phyloP scores from a whole-genome alignment of 2,113 vertebrate species.

The Brachyhypopomus occidentalis region DNA sequence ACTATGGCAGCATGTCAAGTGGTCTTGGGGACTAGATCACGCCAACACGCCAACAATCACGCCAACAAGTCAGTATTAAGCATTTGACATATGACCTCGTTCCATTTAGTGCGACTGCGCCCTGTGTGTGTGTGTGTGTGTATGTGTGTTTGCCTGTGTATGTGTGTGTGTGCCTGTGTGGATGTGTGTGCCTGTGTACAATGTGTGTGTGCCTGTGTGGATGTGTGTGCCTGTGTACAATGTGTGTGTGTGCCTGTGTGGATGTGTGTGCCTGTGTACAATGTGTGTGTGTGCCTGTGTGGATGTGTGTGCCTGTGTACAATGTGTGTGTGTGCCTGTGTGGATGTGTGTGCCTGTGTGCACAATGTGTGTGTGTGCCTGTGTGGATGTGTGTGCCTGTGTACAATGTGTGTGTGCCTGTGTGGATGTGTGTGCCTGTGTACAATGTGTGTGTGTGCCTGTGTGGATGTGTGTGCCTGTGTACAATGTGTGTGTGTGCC shows the following conservation, averaged over 20 bases:
- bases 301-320: not conserved
- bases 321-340: slow-evolving; percentile 18
- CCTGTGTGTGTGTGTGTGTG: not conserved
- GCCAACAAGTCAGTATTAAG: slow-evolving; percentile 21
- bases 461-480: not conserved
- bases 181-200: slow-evolving; percentile 14
- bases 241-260: slow-evolving; percentile 18
- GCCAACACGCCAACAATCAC: slow-evolving; percentile 24
- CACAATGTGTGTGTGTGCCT: not conserved
- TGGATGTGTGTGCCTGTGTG: too few species aligned
- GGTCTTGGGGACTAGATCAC: slow-evolving; percentile 42
- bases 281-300: not conserved
- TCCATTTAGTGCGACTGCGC: not conserved
- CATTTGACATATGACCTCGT: slow-evolving; percentile 17
- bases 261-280: too few species aligned
- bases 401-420: slow-evolving; percentile 19
- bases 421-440: too few species aligned
- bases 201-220: not conserved
- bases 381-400: not conserved
- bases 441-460: not conserved
- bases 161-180: slow-evolving; percentile 18
- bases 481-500: slow-evolving; percentile 18
- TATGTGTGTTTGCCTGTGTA: slow-evolving; percentile 1
- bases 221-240: not conserved
- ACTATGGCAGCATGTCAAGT: slow-evolving; percentile 43